Base-by-base conservation (phyloP, 2,888 invertebrate genomes). In the Hirudinaria manillensis region DNA sequence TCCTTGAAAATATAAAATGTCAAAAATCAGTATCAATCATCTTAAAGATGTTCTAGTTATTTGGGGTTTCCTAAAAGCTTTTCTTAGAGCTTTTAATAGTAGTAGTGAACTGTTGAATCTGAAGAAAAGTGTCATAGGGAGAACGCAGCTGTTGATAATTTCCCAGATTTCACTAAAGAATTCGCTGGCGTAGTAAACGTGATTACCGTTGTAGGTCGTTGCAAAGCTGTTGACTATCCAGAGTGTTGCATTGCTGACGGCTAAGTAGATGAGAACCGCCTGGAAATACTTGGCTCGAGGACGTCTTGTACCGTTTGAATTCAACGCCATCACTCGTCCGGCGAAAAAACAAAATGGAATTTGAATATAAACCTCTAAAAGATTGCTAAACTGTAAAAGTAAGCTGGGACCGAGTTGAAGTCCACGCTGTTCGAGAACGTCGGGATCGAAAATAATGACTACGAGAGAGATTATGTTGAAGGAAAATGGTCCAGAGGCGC, bases 41-140 rank as follows among this genome's bases (percentile, higher is more conserved):
- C 45, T 45, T 10, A 45, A 45, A 45, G 45, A 10, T 45, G 4
- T 45, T 45, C 61, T 24, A 1, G 13, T 29, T 7, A 29, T 61
- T 24, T 29, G 61, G 10, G 61, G 61, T 29, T 27, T 29, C 1
- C 61, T 61, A 13, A 68, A 68, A 10, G 68, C 68, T 6, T 29
- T 29, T 24, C 68, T 68, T 1, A 68, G 32, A 24, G 68, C 68
- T 13, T 68, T 68, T n/a, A 68, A n/a, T 29, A 74, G 36, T 3
- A 74, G 36, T n/a, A 74, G 32, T 10, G 36, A 74, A 36, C 74
- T 74, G 67, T 74, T 74, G 66, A 74, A 74, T 21, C 74, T 32
- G 51, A 66, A 74, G 74, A 74, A 74, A 21, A 74, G 66, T n/a
- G 74, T 65, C 51, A 74, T 19, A 16, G 74, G 74, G 2, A 74